phyloP scores from a whole-genome alignment of 2,888 invertebrate species.

The Stenoptilia bipunctidactyla region DNA sequence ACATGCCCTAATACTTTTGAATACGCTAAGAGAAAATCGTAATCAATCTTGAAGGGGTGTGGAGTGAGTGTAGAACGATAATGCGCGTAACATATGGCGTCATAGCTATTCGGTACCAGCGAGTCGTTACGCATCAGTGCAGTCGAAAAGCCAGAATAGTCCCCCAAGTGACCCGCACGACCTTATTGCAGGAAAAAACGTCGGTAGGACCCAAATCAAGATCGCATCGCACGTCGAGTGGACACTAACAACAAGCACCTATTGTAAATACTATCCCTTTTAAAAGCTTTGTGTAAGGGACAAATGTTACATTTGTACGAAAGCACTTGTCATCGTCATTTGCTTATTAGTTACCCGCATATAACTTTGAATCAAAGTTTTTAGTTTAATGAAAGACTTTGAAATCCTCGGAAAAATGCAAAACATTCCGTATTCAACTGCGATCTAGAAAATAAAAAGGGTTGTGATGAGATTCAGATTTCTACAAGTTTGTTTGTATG shows the following conservation, averaged over 20 bases:
- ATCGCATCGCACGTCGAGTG: slow-evolving; percentile 46
- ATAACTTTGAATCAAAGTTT: slow-evolving; percentile 1
- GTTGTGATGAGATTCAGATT: too few relatives aligned
- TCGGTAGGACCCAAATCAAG: slow-evolving; percentile 21
- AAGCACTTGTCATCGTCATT: slow-evolving; percentile 18
- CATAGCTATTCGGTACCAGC: slow-evolving; percentile 24
- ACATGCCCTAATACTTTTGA: slow-evolving; percentile 64
- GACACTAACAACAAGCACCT: slow-evolving; percentile 22
- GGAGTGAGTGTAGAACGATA: slow-evolving; percentile 34
- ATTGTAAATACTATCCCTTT: slow-evolving; percentile 19
- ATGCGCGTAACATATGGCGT: slow-evolving; percentile 64
- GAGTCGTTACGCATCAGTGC: slow-evolving; percentile 45
- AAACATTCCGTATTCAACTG: too few relatives aligned
- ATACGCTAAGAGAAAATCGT: slow-evolving; percentile 45
- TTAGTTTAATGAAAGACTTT: too few relatives aligned
- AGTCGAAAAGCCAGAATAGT: slow-evolving; percentile 27
- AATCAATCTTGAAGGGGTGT: slow-evolving; percentile 65
- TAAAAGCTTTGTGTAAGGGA: slow-evolving; percentile 26
- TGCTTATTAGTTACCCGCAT: slow-evolving; percentile 54
- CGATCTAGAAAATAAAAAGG: too few relatives aligned
- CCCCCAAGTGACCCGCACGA: slow-evolving; percentile 41
- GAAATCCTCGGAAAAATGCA: too few relatives aligned
- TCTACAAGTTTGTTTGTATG: too few relatives aligned
- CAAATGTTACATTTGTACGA: slow-evolving; percentile 30
- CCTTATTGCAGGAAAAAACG: slow-evolving; percentile 31